A percentile compares a stretch with the other conserved stretches of the same genome.
Conservation (phyloP, 2,797 vertebrate genomes). For the Pachyuromys duprasi region DNA sequence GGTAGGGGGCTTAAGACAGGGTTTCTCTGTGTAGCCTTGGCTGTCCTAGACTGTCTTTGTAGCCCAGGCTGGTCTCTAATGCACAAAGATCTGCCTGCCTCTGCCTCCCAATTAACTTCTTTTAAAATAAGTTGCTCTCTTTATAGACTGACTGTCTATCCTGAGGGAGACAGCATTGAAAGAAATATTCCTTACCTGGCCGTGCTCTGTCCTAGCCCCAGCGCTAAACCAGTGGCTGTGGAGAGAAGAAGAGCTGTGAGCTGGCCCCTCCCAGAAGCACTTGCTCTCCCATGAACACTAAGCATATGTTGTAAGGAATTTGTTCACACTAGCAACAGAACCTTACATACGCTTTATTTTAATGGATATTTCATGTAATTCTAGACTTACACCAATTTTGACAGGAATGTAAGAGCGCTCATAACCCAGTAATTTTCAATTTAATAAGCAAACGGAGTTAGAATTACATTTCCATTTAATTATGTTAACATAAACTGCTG, state of each 20-base stretch:
- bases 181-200: constrained; percentile 88
- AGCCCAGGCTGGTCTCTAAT: too few relatives aligned
- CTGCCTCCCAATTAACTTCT: not conserved
- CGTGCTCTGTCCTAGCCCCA: constrained; percentile 88
- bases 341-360: constrained; percentile 86
- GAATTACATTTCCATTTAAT: constrained; percentile 85
- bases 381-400: constrained; percentile 82
- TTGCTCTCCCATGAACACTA: constrained; percentile 76
- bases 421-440: constrained; percentile 83
- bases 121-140: constrained; percentile 40
- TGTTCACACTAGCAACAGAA: constrained; percentile 81
- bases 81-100: too few relatives aligned
- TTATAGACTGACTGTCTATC: constrained; percentile 3
- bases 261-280: constrained; percentile 71
- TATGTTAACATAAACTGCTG: constrained; percentile 83
- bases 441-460: constrained; percentile 82
- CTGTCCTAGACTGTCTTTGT: too few relatives aligned
- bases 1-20: too few relatives aligned
- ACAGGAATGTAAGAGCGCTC: constrained; percentile 83
- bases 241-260: constrained; percentile 85
- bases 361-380: constrained; percentile 86
- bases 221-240: constrained; percentile 90
- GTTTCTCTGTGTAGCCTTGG: too few relatives aligned
- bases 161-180: constrained; percentile 69
- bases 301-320: constrained; percentile 79